Evolutionary conservation across 2,797 vertebrate genomes (phyloP).

Genomic region (Neopelma chrysocephalum): DNA sequence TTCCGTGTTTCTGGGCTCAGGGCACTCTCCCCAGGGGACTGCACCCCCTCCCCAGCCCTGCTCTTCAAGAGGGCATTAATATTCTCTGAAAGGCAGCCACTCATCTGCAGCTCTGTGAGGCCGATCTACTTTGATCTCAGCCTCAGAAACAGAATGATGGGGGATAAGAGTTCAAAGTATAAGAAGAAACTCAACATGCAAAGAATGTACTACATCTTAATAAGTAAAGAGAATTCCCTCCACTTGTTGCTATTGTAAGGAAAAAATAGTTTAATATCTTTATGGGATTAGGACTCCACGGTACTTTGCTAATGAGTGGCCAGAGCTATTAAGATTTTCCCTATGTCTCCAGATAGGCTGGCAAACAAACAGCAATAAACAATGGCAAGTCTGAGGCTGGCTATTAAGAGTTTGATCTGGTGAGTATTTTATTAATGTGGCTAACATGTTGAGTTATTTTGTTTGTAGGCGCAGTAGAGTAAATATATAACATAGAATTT

Average conservation of each 20-base stretch:
- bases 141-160: constrained; percentile 16
- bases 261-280: constrained; percentile 63
- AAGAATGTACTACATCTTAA: constrained; percentile 55
- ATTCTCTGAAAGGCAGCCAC: constrained; percentile 33
- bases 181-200: constrained; percentile 35
- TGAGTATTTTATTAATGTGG: constrained; percentile 39
- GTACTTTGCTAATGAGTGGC: constrained; percentile 60
- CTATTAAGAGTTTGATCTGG: constrained; percentile 41
- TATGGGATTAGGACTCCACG: neutral
- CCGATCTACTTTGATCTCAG: constrained; percentile 32
- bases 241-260: constrained; percentile 47
- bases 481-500: constrained; percentile 4
- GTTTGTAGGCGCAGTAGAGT: neutral
- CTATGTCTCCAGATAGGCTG: constrained; percentile 56
- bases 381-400: constrained; percentile 6
- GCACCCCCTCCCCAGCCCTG: neutral
- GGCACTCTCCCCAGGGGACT: constrained; percentile 4
- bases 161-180: constrained; percentile 45
- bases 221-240: constrained; percentile 36
- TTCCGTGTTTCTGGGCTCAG: neutral
- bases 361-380: constrained; percentile 51
- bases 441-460: neutral
- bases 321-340: constrained; percentile 56
- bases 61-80: constrained; percentile 46
- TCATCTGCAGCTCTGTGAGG: constrained; percentile 42